phyloP scores from a whole-genome alignment of 2,888 invertebrate species.

The Pseudoips prasinana region DNA sequence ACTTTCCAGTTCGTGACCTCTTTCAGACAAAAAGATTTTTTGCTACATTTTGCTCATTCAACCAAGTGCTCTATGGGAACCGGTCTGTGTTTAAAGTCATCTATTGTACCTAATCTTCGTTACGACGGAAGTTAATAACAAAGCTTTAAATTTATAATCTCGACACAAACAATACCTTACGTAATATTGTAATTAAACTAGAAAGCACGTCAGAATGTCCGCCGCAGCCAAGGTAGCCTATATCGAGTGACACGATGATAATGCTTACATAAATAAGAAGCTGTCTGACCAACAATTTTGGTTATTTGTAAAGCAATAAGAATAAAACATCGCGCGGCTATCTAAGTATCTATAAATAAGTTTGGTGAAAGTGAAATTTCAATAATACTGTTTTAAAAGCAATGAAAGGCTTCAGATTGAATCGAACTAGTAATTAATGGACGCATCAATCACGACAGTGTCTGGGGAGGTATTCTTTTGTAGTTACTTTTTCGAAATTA shows the following conservation, averaged over 20 bases:
- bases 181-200: slow-evolving; percentile 54
- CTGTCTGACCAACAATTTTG: slow-evolving; percentile 52
- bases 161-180: slow-evolving; percentile 42
- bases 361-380: slow-evolving; percentile 72
- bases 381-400: slow-evolving; percentile 62
- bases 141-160: slow-evolving; percentile 31
- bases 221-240: slow-evolving; percentile 20
- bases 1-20: slow-evolving; percentile 25
- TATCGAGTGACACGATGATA: slow-evolving; percentile 45
- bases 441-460: slow-evolving; percentile 62
- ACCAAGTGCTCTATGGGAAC: slow-evolving; percentile 23
- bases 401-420: slow-evolving; percentile 49
- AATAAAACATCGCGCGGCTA: slow-evolving; percentile 38
- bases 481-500: slow-evolving; percentile 39
- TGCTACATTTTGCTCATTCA: slow-evolving; percentile 21
- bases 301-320: slow-evolving; percentile 57
- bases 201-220: slow-evolving; percentile 48
- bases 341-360: slow-evolving; percentile 47
- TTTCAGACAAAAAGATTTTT: slow-evolving; percentile 15
- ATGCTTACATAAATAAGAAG: slow-evolving; percentile 60
- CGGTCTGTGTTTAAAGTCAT: slow-evolving; percentile 15
- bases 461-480: slow-evolving; percentile 39
- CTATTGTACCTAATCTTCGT: slow-evolving; percentile 29
- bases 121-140: slow-evolving; percentile 34
- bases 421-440: slow-evolving; percentile 67